These are phyloP conservation scores for Dromiciops gliroides DNA, from an alignment of 2,113 vertebrate species.

Conservation along the genomic window DNA sequence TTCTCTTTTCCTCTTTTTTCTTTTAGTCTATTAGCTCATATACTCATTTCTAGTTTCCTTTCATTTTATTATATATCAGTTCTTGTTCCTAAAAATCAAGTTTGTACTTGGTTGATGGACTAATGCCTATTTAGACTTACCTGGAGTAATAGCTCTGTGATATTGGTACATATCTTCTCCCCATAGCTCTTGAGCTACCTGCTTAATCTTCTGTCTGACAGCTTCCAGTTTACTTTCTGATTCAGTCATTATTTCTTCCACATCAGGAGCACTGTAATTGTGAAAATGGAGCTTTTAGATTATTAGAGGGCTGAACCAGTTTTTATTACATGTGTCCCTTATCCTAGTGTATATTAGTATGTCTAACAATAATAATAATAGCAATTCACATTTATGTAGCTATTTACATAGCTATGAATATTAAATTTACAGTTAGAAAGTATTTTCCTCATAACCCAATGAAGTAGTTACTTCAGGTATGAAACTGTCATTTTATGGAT, in stretches of 20 bases:
- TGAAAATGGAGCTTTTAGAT: conserved; percentile 50
- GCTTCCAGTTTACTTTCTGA: conserved; percentile 92
- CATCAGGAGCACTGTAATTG: conserved; percentile 87
- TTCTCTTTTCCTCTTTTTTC: background rate
- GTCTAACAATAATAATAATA: background rate
- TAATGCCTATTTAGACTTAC: conserved; percentile 78
- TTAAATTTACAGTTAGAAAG: background rate
- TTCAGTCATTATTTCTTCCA: conserved; percentile 91
- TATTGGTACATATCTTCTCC: conserved; percentile 96
- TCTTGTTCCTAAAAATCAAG: background rate
- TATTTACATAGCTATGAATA: background rate
- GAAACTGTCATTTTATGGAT: background rate
- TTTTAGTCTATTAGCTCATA: background rate
- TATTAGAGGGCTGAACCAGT: background rate
- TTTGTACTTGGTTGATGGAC: background rate
- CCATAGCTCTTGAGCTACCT: conserved; percentile 92
- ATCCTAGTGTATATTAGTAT: background rate
- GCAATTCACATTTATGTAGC: background rate
- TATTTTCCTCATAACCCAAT: background rate
- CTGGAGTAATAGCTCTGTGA: conserved; percentile 94
- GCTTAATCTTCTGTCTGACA: conserved; percentile 93
- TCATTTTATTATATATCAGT: background rate
- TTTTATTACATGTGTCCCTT: background rate
- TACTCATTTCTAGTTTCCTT: conserved; percentile 1
- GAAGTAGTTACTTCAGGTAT: background rate